Evolutionary conservation across 2,888 invertebrate genomes (phyloP).

Genomic region (Eupelmus urozonus): DNA sequence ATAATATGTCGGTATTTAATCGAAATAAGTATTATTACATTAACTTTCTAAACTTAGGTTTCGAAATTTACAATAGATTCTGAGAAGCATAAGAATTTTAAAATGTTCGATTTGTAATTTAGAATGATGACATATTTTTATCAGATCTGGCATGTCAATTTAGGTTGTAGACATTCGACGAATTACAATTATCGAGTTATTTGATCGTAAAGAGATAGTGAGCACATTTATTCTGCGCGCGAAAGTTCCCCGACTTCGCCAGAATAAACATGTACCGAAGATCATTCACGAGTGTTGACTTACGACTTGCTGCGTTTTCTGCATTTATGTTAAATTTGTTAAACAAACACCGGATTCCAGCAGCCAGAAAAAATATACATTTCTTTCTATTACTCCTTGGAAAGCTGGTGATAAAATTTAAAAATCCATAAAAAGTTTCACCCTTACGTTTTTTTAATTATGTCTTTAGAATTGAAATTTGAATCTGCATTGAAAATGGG

Average conservation of each 20-base stretch:
- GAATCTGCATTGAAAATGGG: too few relatives aligned
- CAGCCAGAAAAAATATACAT: neutral
- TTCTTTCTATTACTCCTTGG: neutral
- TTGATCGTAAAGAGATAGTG: slow-evolving; percentile 20
- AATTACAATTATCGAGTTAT: neutral
- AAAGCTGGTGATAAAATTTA: too few relatives aligned
- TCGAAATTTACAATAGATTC: too few relatives aligned
- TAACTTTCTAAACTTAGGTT: too few relatives aligned
- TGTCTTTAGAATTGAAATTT: too few relatives aligned
- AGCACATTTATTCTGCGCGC: slow-evolving; percentile 27
- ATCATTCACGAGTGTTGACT: slow-evolving; percentile 24
- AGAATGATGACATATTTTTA: neutral
- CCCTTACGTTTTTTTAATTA: too few relatives aligned
- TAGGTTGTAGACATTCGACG: neutral
- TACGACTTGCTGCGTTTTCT: slow-evolving; percentile 19
- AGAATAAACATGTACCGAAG: slow-evolving; percentile 26
- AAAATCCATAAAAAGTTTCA: too few relatives aligned
- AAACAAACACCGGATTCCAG: slow-evolving; percentile 11
- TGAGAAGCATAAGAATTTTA: too few relatives aligned
- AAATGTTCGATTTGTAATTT: too few relatives aligned
- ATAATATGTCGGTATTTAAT: too few relatives aligned
- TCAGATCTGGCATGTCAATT: slow-evolving; percentile 10
- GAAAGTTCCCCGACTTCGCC: slow-evolving; percentile 12
- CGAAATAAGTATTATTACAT: too few relatives aligned
- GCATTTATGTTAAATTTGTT: slow-evolving; percentile 16